Percentiles rank a stretch among this genome's conserved stretches.
These are phyloP conservation scores for Drosophila mauritiana DNA, from an alignment of 1,140 invertebrate species.

Conservation along the genomic window DNA sequence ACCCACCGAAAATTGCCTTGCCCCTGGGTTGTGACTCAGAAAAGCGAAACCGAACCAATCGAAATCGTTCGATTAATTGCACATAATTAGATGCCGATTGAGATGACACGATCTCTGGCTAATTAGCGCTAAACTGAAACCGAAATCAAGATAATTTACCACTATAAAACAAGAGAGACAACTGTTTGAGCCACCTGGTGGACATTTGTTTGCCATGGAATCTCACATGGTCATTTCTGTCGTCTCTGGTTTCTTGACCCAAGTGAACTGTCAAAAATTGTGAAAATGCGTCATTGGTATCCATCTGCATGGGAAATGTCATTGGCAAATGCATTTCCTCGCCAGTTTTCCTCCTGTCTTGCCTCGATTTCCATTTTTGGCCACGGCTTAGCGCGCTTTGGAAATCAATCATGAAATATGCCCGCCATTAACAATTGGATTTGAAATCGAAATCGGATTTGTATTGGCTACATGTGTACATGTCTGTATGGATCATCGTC, in stretches of 20 bases:
- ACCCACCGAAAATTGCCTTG: conserved; percentile 38
- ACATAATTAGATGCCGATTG: conserved; percentile 25
- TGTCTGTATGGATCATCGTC: conserved; percentile 5
- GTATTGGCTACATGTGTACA: conserved; percentile 29
- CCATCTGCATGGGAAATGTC: conserved; percentile 32
- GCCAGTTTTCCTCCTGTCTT: not conserved
- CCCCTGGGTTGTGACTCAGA: conserved; percentile 18
- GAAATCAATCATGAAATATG: conserved; percentile 75
- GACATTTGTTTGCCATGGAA: not conserved
- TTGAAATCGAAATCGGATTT: conserved; percentile 63
- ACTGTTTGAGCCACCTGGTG: conserved; percentile 16
- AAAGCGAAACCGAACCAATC: conserved; percentile 21
- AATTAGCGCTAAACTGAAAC: conserved; percentile 27
- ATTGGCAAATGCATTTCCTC: conserved; percentile 36
- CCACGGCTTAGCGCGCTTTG: conserved; percentile 13
- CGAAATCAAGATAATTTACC: conserved; percentile 8
- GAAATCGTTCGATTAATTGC: conserved; percentile 27
- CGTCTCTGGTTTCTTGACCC: conserved; percentile 14
- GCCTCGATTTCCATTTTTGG: conserved; percentile 52
- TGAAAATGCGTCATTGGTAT: conserved; percentile 24
- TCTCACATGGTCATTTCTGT: conserved; percentile 22
- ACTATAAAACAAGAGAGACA: conserved; percentile 7
- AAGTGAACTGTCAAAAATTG: conserved; percentile 41
- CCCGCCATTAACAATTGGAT: conserved; percentile 69
- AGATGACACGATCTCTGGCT: conserved; percentile 24